Percentiles rank a stretch among this genome's conserved stretches.
phyloP scores from a whole-genome alignment of 2,113 vertebrate genomes.

The Stigmatopora nigra region DNA sequence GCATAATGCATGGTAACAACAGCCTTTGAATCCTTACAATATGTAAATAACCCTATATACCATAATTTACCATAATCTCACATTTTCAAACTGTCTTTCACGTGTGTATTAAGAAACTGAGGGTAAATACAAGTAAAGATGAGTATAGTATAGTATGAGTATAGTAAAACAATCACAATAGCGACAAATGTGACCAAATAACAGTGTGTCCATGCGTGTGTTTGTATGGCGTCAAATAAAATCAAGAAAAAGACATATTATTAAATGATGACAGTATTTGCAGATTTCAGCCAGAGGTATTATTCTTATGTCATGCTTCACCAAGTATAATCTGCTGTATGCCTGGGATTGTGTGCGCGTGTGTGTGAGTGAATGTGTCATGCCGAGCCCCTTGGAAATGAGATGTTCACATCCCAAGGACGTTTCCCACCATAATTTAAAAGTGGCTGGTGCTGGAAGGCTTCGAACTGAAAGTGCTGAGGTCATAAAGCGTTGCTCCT shows the following conservation, averaged over 20 bases:
- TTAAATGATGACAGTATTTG: slow-evolving; percentile 24
- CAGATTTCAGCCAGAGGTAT: slow-evolving; percentile 64
- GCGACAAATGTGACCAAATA: too few species aligned
- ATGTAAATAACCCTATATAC: too few species aligned
- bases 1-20: too few species aligned
- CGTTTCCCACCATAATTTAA: slow-evolving; percentile 70
- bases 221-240: neutral
- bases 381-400: slow-evolving; percentile 51
- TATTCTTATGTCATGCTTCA: slow-evolving; percentile 63
- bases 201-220: too few species aligned
- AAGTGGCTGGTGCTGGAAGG: slow-evolving; percentile 62
- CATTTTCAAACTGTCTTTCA: too few species aligned
- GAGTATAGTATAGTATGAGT: too few species aligned
- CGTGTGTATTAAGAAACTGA: too few species aligned
- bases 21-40: too few species aligned
- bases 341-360: slow-evolving; percentile 20
- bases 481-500: slow-evolving; percentile 63
- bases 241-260: neutral
- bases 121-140: too few species aligned
- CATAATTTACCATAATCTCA: too few species aligned
- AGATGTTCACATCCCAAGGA: slow-evolving; percentile 72
- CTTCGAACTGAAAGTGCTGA: slow-evolving; percentile 64
- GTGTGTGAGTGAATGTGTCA: slow-evolving; percentile 14
- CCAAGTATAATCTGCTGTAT: slow-evolving; percentile 56
- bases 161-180: too few species aligned